A percentile compares a stretch with the other conserved stretches of the same genome.
Evolutionary conservation across 2,888 invertebrate genomes (phyloP).

Genomic region (Clusia tigrina): DNA sequence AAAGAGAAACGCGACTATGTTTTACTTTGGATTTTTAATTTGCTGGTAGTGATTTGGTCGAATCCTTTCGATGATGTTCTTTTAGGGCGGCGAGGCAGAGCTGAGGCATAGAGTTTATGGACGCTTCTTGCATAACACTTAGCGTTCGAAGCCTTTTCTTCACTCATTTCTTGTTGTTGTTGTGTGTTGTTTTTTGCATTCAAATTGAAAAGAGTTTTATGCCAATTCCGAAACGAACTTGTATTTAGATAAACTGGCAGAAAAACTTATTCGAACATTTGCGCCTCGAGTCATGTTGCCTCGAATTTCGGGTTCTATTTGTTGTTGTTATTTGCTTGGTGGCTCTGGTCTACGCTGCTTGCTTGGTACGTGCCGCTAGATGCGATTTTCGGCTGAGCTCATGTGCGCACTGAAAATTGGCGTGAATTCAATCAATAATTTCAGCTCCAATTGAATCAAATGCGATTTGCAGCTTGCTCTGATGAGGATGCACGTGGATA

Average conservation of each 20-base stretch:
- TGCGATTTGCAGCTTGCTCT: conserved; percentile 41
- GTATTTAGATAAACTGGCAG: background rate
- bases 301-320: background rate
- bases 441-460: conserved; percentile 57
- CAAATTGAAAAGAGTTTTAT: conserved; percentile 12
- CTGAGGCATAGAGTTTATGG: background rate
- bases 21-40: background rate
- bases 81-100: too few species aligned
- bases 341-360: background rate
- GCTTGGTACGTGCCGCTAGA: conserved; percentile 51
- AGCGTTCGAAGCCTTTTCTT: too few species aligned
- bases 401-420: conserved; percentile 43
- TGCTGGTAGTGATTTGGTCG: too few species aligned
- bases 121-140: too few species aligned
- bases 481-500: background rate
- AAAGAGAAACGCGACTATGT: background rate
- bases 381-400: conserved; percentile 58
- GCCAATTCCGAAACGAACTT: background rate
- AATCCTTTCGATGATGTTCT: too few species aligned
- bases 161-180: too few species aligned
- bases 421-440: conserved; percentile 55
- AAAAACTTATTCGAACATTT: background rate
- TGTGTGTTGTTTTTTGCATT: too few species aligned
- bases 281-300: background rate
- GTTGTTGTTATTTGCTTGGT: too few species aligned